Percentiles rank a stretch among this genome's conserved stretches.
Conservation (phyloP, 2,113 vertebrate species). For the Chaetura pelagica region DNA sequence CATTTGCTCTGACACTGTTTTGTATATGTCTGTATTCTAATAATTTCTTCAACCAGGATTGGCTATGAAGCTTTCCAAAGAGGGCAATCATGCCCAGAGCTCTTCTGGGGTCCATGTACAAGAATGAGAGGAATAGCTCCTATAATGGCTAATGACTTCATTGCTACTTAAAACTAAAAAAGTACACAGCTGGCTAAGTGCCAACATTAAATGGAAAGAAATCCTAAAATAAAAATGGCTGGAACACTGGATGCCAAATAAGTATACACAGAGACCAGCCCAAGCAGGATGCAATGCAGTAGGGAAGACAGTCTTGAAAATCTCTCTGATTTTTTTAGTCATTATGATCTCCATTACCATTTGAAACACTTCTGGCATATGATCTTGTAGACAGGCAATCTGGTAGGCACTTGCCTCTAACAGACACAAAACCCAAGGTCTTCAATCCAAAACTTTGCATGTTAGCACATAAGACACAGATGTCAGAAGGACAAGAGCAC, state of each 20-base stretch:
- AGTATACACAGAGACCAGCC: not conserved
- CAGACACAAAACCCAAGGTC: not conserved
- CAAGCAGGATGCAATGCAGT: not conserved
- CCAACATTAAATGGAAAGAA: slow-evolving; percentile 33
- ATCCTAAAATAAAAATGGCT: slow-evolving; percentile 25
- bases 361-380: not conserved
- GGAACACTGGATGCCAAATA: not conserved
- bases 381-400: accelerated
- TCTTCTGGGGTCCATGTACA: not conserved
- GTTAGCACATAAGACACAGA: not conserved
- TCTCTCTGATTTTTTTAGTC: not conserved
- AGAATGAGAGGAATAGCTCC: slow-evolving; percentile 1
- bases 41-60: not conserved
- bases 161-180: not conserved
- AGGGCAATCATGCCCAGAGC: not conserved
- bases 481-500: not conserved
- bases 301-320: not conserved
- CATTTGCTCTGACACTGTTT: not conserved
- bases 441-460: not conserved
- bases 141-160: not conserved
- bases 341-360: not conserved
- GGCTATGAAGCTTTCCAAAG: not conserved
- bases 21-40: not conserved
- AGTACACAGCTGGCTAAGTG: not conserved
- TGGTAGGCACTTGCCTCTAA: not conserved